Conservation (phyloP, 2,797 vertebrate genomes). For the Aselliscus stoliczkanus region DNA sequence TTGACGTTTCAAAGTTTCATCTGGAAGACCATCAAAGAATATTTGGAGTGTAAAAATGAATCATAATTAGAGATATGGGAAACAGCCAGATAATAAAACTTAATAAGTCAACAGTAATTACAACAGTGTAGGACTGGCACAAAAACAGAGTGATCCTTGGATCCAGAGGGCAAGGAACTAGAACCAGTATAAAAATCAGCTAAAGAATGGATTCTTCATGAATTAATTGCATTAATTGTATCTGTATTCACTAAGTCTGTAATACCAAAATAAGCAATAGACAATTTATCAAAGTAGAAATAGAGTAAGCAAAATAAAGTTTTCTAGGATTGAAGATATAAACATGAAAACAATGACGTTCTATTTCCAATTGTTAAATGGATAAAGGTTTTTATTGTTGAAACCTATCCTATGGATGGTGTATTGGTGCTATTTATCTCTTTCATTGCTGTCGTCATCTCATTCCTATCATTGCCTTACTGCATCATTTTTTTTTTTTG, state of each 20-base stretch:
- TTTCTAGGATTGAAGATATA: conserved; percentile 28
- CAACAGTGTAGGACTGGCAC: background rate
- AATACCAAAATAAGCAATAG: conserved; percentile 8
- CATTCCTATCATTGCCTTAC: background rate
- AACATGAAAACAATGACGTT: background rate
- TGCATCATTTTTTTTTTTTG: conserved; percentile 6
- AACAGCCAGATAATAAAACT: background rate
- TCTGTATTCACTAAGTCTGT: background rate
- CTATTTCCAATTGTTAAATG: background rate
- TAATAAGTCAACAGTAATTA: conserved; percentile 12
- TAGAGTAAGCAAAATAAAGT: background rate
- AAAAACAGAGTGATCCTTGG: background rate
- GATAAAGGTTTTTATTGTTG: conserved; percentile 16
- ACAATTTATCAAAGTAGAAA: background rate
- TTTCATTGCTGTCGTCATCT: background rate
- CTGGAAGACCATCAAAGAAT: background rate
- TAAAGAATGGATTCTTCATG: background rate
- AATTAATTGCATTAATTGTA: conserved; percentile 12
- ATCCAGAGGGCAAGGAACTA: background rate
- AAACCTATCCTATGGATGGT: background rate
- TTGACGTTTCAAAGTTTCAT: background rate
- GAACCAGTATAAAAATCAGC: background rate
- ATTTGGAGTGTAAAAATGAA: background rate
- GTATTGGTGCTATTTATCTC: background rate
- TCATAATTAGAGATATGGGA: background rate